phyloP scores from a whole-genome alignment of 2,113 vertebrate genomes.

The Oenanthe oenanthe region DNA sequence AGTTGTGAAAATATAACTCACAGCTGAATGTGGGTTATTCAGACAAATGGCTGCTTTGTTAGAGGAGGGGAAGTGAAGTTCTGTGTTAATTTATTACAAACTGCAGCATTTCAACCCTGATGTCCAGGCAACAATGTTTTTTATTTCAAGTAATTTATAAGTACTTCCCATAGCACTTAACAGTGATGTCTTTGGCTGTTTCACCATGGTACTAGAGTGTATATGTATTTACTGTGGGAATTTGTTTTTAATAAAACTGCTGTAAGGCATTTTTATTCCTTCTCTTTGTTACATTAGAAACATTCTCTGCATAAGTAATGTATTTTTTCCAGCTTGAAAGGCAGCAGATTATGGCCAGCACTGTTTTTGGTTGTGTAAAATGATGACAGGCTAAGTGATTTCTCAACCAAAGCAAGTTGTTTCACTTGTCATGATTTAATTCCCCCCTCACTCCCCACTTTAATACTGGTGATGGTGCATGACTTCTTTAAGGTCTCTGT shows the following conservation, averaged over 20 bases:
- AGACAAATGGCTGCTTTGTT: conserved; percentile 90
- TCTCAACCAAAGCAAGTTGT: conserved; percentile 53
- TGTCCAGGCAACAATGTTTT: conserved; percentile 93
- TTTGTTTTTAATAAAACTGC: conserved; percentile 88
- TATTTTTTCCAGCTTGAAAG: conserved; percentile 76
- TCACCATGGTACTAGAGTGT: conserved; percentile 76
- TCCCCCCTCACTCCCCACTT: rapidly evolving
- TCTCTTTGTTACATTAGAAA: conserved; percentile 83
- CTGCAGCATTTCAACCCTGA: conserved; percentile 92
- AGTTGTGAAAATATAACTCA: conserved; percentile 96
- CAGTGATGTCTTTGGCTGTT: conserved; percentile 78
- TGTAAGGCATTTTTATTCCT: conserved; percentile 83
- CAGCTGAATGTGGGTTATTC: conserved; percentile 86
- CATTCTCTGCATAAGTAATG: conserved; percentile 83
- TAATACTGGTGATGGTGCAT: neutral
- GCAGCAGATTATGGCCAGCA: conserved; percentile 73
- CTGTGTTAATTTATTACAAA: conserved; percentile 96
- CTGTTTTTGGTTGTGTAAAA: conserved; percentile 59
- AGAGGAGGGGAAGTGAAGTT: conserved; percentile 82
- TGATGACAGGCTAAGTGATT: conserved; percentile 44
- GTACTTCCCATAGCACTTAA: conserved; percentile 85
- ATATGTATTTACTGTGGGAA: conserved; percentile 89
- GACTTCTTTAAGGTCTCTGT: neutral
- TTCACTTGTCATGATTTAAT: conserved; percentile 30
- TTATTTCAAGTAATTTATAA: conserved; percentile 89